Conservation (phyloP, 2,797 vertebrate species). For the Microctenopoma stevenorrisi region DNA sequence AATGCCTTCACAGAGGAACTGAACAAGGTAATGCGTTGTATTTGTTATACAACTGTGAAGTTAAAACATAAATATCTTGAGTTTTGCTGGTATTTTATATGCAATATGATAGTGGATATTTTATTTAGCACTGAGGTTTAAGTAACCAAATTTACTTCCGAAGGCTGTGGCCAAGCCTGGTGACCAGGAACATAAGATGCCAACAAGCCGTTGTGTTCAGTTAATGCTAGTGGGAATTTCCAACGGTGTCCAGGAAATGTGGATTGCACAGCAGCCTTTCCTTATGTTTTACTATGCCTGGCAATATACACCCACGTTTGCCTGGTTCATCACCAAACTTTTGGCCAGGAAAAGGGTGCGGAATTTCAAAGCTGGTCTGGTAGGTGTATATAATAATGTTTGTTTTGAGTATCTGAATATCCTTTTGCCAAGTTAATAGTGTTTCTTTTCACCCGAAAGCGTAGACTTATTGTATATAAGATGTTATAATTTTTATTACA, state of each 20-base stretch:
- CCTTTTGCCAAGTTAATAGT: not conserved
- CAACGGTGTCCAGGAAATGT: slow-evolving; percentile 92
- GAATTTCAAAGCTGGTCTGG: slow-evolving; percentile 92
- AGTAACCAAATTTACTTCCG: slow-evolving; percentile 1
- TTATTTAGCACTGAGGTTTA: slow-evolving; percentile 5
- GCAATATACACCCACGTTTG: slow-evolving; percentile 92
- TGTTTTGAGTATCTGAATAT: not conserved
- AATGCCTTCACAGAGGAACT: slow-evolving; percentile 89
- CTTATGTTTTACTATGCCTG: slow-evolving; percentile 87
- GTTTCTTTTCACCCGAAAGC: not conserved
- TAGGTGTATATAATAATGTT: slow-evolving; percentile 69
- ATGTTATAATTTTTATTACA: no score
- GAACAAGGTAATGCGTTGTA: slow-evolving; percentile 80
- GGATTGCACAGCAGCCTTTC: slow-evolving; percentile 91
- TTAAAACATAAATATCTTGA: not conserved
- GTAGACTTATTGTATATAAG: not conserved
- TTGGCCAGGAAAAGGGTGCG: slow-evolving; percentile 87
- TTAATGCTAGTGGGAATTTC: slow-evolving; percentile 89
- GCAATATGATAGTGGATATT: not conserved
- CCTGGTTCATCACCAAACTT: slow-evolving; percentile 83
- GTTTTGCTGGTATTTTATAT: not conserved
- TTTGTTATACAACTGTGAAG: not conserved
- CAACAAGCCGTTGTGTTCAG: slow-evolving; percentile 86
- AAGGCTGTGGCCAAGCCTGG: slow-evolving; percentile 76
- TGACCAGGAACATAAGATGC: slow-evolving; percentile 91